Base-by-base conservation (phyloP, 2,113 vertebrate genomes). In the Azemiops feae region DNA sequence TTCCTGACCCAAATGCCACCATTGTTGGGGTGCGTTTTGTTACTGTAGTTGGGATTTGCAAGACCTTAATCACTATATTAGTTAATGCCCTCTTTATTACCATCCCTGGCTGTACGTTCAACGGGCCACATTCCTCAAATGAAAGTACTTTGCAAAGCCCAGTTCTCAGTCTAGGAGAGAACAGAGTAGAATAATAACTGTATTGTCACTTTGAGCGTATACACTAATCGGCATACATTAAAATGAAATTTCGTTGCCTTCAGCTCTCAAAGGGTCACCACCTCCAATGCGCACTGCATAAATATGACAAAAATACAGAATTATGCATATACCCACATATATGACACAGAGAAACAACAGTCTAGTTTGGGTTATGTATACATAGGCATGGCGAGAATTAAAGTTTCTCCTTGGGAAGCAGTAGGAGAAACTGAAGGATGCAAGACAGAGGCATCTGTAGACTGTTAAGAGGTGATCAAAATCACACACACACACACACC, bases 81-180 rank as follows among this genome's bases (percentile, higher is more conserved):
- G 95, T 96, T 97, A 96, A 97, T 96, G 45, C 92, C 53, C 89
- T 92, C 55, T 96, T 97, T 96, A 94, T 96, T 95, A 89, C 92
- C 94, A 92, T 95, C 94, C 60, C 69, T 27, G 30, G 3, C 25
- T 91, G 92, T 92, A 74, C 64, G 7, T 64, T 89, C 90, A 92
- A 91, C 87, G 55, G 93, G 96, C 91, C 95, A 20, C 95, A 94
- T 91, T 86, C 92, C 92, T 91, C 93, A 52, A 93, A 90, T 93
- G 94, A 95, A 95, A 96, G 92, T 94, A 92, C 57, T 97, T 94
- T 89, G 94, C 52, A 34, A 93, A 93, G 94, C 69, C 94, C 88
- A 34, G 89, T 91, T 96, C 57, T 93, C 88, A 69, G 91, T 87
- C 91, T 92, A 87, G 30, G 89, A 94, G 93, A 93, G 96, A 50